phyloP scores from a whole-genome alignment of 2,888 invertebrate genomes.

The Tipula unca region DNA sequence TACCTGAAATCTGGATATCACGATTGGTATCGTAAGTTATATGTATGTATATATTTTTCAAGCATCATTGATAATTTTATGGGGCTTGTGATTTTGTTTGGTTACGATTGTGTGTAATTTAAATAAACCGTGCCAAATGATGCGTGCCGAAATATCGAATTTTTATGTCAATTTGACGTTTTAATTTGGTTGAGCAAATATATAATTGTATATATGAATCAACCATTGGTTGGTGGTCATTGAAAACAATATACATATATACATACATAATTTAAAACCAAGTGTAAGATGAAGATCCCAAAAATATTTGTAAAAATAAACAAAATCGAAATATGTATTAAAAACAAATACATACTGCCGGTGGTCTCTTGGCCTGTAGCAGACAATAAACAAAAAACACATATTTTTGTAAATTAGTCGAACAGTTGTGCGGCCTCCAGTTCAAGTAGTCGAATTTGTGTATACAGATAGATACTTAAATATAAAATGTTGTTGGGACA shows the following conservation, averaged over 20 bases:
- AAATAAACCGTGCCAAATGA: not conserved
- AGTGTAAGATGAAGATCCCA: not conserved
- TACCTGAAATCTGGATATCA: not conserved
- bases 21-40: not conserved
- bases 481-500: not conserved
- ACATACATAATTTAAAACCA: not conserved
- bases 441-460: not conserved
- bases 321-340: not conserved
- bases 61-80: not conserved
- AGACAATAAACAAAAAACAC: not conserved
- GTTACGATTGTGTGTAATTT: not conserved
- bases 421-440: not conserved
- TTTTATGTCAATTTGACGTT: not conserved
- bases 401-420: not conserved
- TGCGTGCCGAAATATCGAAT: not conserved
- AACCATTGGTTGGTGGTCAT: not conserved
- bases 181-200: not conserved
- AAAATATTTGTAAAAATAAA: not conserved
- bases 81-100: not conserved
- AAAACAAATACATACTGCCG: not conserved
- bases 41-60: no score
- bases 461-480: not conserved
- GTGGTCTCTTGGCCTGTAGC: not conserved
- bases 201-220: not conserved
- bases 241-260: not conserved